Conservation (phyloP, 2,797 vertebrate genomes). For the Sebastes vulpes region DNA sequence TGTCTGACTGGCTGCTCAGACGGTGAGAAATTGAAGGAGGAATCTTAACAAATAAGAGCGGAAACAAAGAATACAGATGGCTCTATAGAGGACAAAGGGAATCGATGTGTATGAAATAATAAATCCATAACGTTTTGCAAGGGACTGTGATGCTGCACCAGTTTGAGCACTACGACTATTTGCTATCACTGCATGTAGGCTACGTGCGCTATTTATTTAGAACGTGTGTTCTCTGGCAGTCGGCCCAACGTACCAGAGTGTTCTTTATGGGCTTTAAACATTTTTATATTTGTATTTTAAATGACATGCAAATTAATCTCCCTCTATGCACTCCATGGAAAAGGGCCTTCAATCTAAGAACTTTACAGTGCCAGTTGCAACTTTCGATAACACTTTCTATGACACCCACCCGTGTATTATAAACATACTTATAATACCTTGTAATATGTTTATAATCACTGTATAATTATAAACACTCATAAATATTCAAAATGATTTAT, state of each 20-base stretch:
- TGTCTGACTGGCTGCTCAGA: background rate
- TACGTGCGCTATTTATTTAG: background rate
- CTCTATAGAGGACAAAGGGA: background rate
- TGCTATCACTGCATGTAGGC: background rate
- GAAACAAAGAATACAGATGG: background rate
- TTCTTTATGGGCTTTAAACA: background rate
- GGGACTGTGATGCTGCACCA: background rate
- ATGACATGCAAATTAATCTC: background rate
- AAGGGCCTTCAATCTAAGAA: background rate
- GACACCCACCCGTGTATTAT: background rate
- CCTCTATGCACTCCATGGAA: background rate
- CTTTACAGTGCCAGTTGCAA: background rate
- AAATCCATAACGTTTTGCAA: background rate
- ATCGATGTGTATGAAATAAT: background rate
- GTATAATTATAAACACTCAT: no score
- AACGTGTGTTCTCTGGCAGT: background rate
- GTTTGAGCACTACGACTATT: background rate
- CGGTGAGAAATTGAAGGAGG: background rate
- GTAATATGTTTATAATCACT: no score
- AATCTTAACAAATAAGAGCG: background rate
- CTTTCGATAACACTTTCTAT: background rate
- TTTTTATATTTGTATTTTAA: background rate
- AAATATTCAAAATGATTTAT: no score
- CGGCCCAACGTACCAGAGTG: background rate
- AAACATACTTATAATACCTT: background rate